Conservation (phyloP, 2,888 invertebrate species). For the Trissolcus brochymenae region DNA sequence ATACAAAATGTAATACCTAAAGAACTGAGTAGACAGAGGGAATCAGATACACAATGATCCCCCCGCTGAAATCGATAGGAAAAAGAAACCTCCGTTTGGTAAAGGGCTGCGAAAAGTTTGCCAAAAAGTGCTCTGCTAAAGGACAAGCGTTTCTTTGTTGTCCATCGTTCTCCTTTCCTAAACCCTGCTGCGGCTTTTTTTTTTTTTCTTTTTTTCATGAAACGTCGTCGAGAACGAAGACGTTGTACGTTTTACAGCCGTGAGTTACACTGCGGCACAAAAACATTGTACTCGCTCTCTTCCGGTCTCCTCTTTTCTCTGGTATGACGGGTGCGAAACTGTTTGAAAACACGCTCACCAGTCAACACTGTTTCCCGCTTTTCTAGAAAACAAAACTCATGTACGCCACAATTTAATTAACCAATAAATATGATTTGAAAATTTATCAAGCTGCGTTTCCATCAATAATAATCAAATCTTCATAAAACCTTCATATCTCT, state of each 20-base stretch:
- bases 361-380: constrained; percentile 33
- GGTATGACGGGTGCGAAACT: constrained; percentile 51
- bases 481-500: too few species aligned
- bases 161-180: constrained; percentile 6
- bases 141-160: constrained; percentile 16
- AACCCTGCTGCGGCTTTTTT: constrained; percentile 22
- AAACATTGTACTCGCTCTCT: constrained; percentile 60
- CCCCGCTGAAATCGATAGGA: constrained; percentile 50
- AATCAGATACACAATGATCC: constrained; percentile 36
- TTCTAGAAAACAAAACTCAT: constrained; percentile 43
- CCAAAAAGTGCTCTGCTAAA: constrained; percentile 20
- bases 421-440: not conserved
- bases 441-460: too few species aligned
- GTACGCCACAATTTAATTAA: constrained; percentile 12
- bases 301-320: constrained; percentile 54
- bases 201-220: constrained; percentile 20
- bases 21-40: constrained; percentile 8
- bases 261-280: constrained; percentile 59
- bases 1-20: constrained; percentile 21
- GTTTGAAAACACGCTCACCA: constrained; percentile 59
- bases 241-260: constrained; percentile 51
- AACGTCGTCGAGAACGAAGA: constrained; percentile 41
- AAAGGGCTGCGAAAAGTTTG: constrained; percentile 30
- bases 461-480: too few species aligned
- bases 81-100: constrained; percentile 49